A percentile compares a stretch with the other conserved stretches of the same genome.
Evolutionary conservation across 2,113 vertebrate species (phyloP).

Genomic region (Phrynocephalus versicolor): DNA sequence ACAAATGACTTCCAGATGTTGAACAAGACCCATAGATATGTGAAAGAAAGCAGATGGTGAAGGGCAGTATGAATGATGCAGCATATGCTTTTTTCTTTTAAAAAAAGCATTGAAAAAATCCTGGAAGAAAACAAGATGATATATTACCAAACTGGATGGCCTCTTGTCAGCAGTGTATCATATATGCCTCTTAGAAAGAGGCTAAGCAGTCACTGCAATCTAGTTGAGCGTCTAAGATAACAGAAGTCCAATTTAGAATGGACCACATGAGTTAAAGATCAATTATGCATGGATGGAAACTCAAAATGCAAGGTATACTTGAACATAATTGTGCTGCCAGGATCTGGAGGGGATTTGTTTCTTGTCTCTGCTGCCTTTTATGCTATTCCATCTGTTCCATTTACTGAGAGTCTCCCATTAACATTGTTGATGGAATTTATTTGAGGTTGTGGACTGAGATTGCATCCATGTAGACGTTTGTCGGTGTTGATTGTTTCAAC

Average conservation of each 20-base stretch:
- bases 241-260: too few species aligned
- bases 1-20: slow-evolving; percentile 47
- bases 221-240: too few species aligned
- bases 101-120: slow-evolving; percentile 56
- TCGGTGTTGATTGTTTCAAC: too few species aligned
- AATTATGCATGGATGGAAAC: slow-evolving; percentile 52
- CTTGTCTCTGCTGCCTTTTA: slow-evolving; percentile 47
- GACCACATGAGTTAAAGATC: slow-evolving; percentile 41
- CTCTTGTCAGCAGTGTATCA: too few species aligned
- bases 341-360: slow-evolving; percentile 42
- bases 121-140: slow-evolving; percentile 23
- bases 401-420: slow-evolving; percentile 58
- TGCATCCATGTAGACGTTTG: too few species aligned
- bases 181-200: too few species aligned
- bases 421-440: slow-evolving; percentile 9
- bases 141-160: too few species aligned
- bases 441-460: too few species aligned
- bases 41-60: slow-evolving; percentile 61
- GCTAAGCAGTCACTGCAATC: too few species aligned
- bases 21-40: slow-evolving; percentile 42
- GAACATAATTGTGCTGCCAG: slow-evolving; percentile 43
- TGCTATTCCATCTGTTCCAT: slow-evolving; percentile 64
- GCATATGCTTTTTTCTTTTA: slow-evolving; percentile 43
- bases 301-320: slow-evolving; percentile 38
- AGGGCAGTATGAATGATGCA: slow-evolving; percentile 47